A percentile compares a stretch with the other conserved stretches of the same genome.
These are phyloP conservation scores for Anabas testudineus DNA, from an alignment of 2,797 vertebrate species.

Conservation along the genomic window DNA sequence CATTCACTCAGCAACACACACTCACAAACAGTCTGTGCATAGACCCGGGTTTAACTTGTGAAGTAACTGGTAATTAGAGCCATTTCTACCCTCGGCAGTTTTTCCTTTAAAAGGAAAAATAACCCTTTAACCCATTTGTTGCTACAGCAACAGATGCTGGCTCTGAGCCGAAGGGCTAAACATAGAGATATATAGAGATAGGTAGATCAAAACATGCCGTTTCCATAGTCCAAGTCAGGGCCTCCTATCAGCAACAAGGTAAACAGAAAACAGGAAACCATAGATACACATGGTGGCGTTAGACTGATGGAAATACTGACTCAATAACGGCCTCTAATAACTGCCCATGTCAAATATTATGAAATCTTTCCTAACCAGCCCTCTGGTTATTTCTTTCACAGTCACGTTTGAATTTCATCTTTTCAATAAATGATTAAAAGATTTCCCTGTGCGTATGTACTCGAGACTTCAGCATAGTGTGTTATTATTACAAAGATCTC, in stretches of 20 bases:
- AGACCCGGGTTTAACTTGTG: conserved; percentile 70
- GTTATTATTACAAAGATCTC: conserved; percentile 1
- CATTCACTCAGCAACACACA: conserved; percentile 3
- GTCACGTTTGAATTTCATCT: not conserved
- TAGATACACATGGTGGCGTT: conserved; percentile 23
- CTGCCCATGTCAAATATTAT: not conserved
- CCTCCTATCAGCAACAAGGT: conserved; percentile 31
- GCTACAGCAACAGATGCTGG: conserved; percentile 71
- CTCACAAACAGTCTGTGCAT: conserved; percentile 70
- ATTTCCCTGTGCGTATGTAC: not conserved
- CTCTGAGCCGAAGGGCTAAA: conserved; percentile 51
- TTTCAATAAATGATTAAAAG: not conserved
- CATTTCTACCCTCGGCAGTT: conserved; percentile 57
- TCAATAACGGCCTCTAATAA: not conserved
- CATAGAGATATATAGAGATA: conserved; percentile 50
- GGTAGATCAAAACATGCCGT: conserved; percentile 44
- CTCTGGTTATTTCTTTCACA: not conserved
- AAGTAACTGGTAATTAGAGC: conserved; percentile 68
- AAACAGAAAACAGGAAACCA: conserved; percentile 29
- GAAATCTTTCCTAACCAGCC: not conserved
- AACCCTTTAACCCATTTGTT: conserved; percentile 74
- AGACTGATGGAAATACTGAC: not conserved
- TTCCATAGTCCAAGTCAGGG: conserved; percentile 31
- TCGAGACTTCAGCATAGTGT: not conserved
- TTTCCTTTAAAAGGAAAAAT: conserved; percentile 64